phyloP scores from a whole-genome alignment of 2,113 vertebrate genomes.

The Pseudopipra pipra region DNA sequence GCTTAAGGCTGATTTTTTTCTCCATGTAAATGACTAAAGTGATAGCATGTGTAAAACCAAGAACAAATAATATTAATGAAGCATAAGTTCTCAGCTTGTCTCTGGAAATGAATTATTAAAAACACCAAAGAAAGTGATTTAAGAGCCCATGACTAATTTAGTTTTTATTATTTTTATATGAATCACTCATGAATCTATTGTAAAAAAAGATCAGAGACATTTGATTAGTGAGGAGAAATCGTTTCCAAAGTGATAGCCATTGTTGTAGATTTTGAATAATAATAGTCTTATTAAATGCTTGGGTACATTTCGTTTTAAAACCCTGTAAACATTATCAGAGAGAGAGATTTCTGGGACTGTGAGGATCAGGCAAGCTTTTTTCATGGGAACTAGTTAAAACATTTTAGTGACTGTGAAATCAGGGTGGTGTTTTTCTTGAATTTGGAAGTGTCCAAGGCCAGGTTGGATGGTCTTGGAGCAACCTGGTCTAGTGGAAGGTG shows the following conservation, averaged over 20 bases:
- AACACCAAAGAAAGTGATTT: conserved; percentile 72
- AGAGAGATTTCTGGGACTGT: conserved; percentile 1
- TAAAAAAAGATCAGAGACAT: conserved; percentile 70
- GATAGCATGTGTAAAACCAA: conserved; percentile 51
- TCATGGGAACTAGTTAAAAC: background rate
- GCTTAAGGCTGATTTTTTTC: conserved; percentile 61
- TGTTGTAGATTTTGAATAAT: conserved; percentile 60
- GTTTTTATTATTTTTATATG: conserved; percentile 75
- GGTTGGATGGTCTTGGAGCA: background rate
- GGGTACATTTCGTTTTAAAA: conserved; percentile 69
- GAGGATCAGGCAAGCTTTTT: background rate
- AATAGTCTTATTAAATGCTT: conserved; percentile 69
- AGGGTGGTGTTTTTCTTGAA: background rate
- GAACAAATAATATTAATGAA: conserved; percentile 78
- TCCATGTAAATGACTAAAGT: conserved; percentile 50
- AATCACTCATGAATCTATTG: conserved; percentile 69
- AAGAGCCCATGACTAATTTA: conserved; percentile 76
- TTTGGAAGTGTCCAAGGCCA: background rate
- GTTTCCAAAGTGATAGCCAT: conserved; percentile 39
- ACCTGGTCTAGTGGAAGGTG: background rate
- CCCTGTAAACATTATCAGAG: conserved; percentile 47
- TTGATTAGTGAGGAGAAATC: conserved; percentile 68
- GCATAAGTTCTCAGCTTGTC: conserved; percentile 63
- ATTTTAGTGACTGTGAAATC: background rate
- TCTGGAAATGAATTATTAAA: conserved; percentile 75